Base-by-base conservation (phyloP, 2,888 invertebrate species). In the Ectemnius lituratus region DNA sequence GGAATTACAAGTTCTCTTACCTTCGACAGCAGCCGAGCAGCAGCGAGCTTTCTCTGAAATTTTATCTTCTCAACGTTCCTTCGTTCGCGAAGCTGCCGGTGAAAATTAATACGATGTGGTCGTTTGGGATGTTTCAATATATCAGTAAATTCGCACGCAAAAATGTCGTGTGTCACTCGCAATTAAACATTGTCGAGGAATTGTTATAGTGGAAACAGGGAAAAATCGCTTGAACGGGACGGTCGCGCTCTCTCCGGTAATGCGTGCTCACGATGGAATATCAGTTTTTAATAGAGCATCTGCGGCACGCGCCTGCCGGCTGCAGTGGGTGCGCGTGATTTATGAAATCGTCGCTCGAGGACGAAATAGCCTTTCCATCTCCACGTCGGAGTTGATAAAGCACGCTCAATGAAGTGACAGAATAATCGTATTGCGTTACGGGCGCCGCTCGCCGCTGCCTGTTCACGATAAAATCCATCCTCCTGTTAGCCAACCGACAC, bases 331-430 rank as follows among this genome's bases (percentile, higher is more conserved):
- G 59, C 65, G 67, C 59, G 67, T 66, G 79, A 79, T 79, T 75
- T 79, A 78, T 75, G 73, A 78, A 79, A 73, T 79, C 71, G 68
- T 5, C 62, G 20, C 49, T 28, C 60, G 65, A 70, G 77, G 52
- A 73, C 75, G 73, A 75, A 78, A 78, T 71, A 73, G 70, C 66
- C 70, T 75, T 70, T 78, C 78, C 75, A 70, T 79, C 73, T 75
- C 57, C 16, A 66, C 69, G 79, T 75, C 75, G 49, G 68, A 63
- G 16, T 62, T 76, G 79, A 79, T 79, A 71, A 79, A 79, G 69
- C 71, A 72, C 64, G 71, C 37, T 52, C 73, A 73, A 79, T 74
- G 76, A 80, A 71, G 70, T 63, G 79, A 76, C 79, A 65, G 71
- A 71, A 73, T 73, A 75, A 79, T 78, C 76, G 76, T 67, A 75